Evolutionary conservation across 2,113 vertebrate species (phyloP).

Genomic region (Merops nubicus): DNA sequence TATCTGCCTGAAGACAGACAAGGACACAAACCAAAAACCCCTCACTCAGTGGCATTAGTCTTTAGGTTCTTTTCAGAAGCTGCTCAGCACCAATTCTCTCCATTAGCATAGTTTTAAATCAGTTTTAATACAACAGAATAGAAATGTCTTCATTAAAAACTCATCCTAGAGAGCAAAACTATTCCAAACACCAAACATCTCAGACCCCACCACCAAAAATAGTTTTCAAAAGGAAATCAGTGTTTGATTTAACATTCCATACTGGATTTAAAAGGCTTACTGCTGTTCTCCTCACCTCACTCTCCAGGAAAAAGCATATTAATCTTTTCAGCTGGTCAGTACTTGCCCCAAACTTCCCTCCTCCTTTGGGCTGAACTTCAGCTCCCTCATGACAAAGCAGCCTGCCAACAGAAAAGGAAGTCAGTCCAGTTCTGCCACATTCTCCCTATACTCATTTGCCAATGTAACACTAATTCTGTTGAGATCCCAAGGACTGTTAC

Average conservation of each 20-base stretch:
- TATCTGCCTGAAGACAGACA: not conserved
- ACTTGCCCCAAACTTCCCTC: constrained; percentile 32
- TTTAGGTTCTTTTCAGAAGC: not conserved
- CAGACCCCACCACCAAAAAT: not conserved
- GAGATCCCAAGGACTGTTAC: not conserved
- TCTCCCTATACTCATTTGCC: not conserved
- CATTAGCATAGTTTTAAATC: not conserved
- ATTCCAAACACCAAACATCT: not conserved
- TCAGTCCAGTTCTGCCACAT: not conserved
- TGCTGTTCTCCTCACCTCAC: constrained; percentile 77
- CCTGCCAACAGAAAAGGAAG: constrained; percentile 70
- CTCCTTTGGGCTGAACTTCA: constrained; percentile 62
- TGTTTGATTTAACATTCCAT: not conserved
- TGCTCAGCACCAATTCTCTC: not conserved
- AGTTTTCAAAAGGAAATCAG: not conserved
- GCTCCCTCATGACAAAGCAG: constrained; percentile 66
- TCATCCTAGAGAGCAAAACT: not conserved
- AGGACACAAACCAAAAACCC: accelerated
- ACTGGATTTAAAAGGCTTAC: not conserved
- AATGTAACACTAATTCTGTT: not conserved
- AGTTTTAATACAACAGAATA: not conserved
- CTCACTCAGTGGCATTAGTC: not conserved
- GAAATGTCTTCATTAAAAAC: not conserved
- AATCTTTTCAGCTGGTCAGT: constrained; percentile 77
- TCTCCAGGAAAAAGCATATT: constrained; percentile 81